Percentiles rank a stretch among this genome's conserved stretches.
These are phyloP conservation scores for Oenanthe melanoleuca DNA, from an alignment of 2,113 vertebrate species.

Conservation along the genomic window DNA sequence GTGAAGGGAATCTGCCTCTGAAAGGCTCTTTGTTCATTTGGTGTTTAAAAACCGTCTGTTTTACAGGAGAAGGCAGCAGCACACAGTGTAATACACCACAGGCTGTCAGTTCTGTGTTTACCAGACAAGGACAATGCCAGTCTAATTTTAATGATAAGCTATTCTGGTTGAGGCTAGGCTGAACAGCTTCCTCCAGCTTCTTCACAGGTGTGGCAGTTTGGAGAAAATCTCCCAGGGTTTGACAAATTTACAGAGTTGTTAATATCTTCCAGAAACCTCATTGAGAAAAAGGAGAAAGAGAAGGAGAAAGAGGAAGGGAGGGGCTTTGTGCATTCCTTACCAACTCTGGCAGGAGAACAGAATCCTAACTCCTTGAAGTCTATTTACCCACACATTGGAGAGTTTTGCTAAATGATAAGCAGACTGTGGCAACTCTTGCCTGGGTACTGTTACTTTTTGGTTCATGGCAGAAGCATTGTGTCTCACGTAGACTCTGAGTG, in stretches of 20 bases:
- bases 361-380: background rate
- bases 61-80: background rate
- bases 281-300: background rate
- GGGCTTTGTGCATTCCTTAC: background rate
- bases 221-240: background rate
- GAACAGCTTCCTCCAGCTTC: background rate
- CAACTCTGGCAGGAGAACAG: background rate
- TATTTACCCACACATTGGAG: background rate
- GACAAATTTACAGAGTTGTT: background rate
- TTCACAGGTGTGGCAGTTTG: background rate
- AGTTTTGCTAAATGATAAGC: background rate
- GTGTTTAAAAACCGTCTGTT: background rate
- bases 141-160: conserved; percentile 4
- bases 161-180: background rate
- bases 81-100: background rate
- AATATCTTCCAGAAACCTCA: background rate
- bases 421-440: background rate
- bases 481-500: background rate
- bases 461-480: background rate
- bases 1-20: background rate
- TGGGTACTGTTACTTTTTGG: background rate
- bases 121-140: background rate
- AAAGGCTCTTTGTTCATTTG: background rate
- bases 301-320: background rate
- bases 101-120: background rate